Evolutionary conservation across 2,797 vertebrate species (phyloP).

Genomic region (Sardinella longiceps): DNA sequence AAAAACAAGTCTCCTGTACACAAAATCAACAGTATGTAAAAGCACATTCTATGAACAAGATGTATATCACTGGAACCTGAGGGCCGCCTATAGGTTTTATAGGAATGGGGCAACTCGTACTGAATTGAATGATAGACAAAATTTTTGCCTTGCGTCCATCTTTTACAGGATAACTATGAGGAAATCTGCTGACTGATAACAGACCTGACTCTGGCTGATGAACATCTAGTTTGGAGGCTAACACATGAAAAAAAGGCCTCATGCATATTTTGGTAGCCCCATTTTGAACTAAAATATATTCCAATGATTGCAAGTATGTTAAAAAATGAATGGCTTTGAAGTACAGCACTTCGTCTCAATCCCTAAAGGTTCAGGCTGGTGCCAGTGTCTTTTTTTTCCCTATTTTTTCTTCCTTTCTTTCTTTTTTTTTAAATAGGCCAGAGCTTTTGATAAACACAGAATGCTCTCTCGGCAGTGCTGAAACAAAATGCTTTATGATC

Average conservation of each 20-base stretch:
- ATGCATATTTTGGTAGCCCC: slow-evolving; percentile 23
- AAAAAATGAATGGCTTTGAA: slow-evolving; percentile 27
- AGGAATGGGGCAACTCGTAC: background rate
- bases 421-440: slow-evolving; percentile 4
- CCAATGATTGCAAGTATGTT: slow-evolving; percentile 12
- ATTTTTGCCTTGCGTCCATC: background rate
- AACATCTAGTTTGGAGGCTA: background rate
- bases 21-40: background rate
- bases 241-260: background rate
- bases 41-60: background rate
- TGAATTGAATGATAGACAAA: background rate
- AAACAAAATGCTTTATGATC: slow-evolving; percentile 26
- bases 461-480: slow-evolving; percentile 8
- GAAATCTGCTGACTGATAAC: background rate
- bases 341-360: background rate
- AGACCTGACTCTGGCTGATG: background rate
- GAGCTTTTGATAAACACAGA: slow-evolving; percentile 23
- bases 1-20: background rate
- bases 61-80: background rate
- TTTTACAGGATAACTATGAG: background rate
- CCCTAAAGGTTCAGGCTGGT: slow-evolving; percentile 13
- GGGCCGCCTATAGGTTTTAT: background rate
- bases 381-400: slow-evolving; percentile 6
- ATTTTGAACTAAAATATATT: slow-evolving; percentile 25
- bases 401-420: background rate